Evolutionary conservation across 2,797 vertebrate genomes (phyloP).

Genomic region (Serranus cabrilla): DNA sequence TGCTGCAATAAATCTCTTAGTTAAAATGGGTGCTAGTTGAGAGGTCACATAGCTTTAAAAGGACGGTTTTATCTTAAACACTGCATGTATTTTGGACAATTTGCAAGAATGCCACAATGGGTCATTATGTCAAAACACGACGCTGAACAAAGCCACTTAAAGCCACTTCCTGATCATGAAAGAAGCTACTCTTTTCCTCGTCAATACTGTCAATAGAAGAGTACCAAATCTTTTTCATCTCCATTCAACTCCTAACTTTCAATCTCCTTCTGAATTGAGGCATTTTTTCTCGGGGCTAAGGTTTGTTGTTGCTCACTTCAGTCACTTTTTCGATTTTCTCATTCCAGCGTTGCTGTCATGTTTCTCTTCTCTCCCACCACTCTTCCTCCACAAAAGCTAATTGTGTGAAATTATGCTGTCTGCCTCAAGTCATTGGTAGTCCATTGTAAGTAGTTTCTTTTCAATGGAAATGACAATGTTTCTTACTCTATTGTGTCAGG

Average conservation of each 20-base stretch:
- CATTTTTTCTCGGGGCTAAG: constrained; percentile 30
- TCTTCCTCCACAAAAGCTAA: constrained; percentile 76
- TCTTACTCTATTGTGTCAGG: constrained; percentile 48
- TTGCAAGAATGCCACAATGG: background rate
- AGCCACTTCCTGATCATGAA: constrained; percentile 29
- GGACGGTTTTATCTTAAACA: background rate
- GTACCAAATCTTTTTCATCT: constrained; percentile 13
- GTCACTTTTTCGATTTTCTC: constrained; percentile 64
- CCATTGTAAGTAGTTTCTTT: constrained; percentile 70
- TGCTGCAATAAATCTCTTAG: background rate
- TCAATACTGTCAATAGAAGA: constrained; percentile 53
- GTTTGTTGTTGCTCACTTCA: constrained; percentile 61
- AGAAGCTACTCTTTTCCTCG: background rate
- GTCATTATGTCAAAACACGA: constrained; percentile 6
- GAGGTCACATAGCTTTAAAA: background rate
- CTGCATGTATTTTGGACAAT: constrained; percentile 8
- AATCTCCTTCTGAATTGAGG: constrained; percentile 46
- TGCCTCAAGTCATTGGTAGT: constrained; percentile 66
- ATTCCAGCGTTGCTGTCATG: constrained; percentile 60
- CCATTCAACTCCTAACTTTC: constrained; percentile 39
- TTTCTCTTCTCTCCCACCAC: constrained; percentile 57
- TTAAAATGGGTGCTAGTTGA: background rate
- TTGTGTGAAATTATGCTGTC: constrained; percentile 79
- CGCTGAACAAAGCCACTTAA: constrained; percentile 24
- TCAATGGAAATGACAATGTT: constrained; percentile 66